A percentile compares a stretch with the other conserved stretches of the same genome.
phyloP scores from a whole-genome alignment of 2,797 vertebrate species.

The Halcyon leucocephala region DNA sequence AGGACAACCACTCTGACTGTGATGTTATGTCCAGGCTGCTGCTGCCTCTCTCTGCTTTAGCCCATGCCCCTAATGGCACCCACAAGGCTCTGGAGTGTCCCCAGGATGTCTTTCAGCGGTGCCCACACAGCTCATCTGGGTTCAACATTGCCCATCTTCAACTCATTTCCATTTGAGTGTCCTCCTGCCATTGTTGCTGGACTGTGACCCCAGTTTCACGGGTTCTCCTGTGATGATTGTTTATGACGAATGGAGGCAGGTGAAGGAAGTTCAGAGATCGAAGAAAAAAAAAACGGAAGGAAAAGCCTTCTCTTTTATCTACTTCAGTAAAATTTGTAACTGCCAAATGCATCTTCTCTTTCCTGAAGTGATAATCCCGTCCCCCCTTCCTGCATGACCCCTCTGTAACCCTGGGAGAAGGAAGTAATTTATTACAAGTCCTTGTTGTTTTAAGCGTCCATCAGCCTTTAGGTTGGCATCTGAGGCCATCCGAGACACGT shows the following conservation, averaged over 20 bases:
- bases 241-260: not conserved
- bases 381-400: conserved; percentile 63
- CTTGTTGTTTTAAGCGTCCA: not conserved
- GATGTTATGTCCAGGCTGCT: not conserved
- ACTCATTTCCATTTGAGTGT: not conserved
- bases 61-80: not conserved
- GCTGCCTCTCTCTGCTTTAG: not conserved
- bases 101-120: not conserved
- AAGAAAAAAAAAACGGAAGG: not conserved
- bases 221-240: not conserved
- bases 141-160: not conserved
- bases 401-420: conserved; percentile 64
- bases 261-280: conserved; percentile 64
- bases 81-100: not conserved
- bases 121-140: not conserved
- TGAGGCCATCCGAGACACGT: not conserved
- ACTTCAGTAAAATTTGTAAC: conserved; percentile 69
- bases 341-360: conserved; percentile 71
- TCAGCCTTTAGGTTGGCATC: not conserved
- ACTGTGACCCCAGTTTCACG: not conserved
- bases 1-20: accelerated
- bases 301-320: conserved; percentile 71
- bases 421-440: conserved; percentile 74
- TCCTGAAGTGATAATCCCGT: conserved; percentile 75
- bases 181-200: not conserved